Percentiles rank a stretch among this genome's conserved stretches.
These are phyloP conservation scores for Leptarthrus brevirostris DNA, from an alignment of 2,888 invertebrate genomes.

Conservation along the genomic window DNA sequence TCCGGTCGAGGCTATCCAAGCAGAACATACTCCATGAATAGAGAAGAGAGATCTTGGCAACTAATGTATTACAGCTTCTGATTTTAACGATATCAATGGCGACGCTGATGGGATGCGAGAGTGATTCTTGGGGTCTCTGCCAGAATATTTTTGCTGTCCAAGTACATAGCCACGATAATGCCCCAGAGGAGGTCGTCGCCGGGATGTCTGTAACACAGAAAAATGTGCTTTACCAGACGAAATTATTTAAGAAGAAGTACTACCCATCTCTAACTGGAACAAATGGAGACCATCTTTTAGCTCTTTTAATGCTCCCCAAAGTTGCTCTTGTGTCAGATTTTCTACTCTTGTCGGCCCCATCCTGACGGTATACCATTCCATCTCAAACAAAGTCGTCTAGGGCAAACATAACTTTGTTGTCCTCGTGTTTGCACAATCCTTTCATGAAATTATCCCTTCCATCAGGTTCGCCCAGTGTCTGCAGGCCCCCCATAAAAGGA, in stretches of 20 bases:
- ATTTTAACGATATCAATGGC: constrained; percentile 37
- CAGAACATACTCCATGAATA: not conserved
- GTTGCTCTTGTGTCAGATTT: constrained; percentile 32
- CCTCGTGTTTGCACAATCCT: constrained; percentile 47
- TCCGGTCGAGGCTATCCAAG: not conserved
- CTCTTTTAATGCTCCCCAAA: constrained; percentile 24
- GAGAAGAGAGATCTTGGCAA: not conserved
- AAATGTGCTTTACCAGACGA: constrained; percentile 39
- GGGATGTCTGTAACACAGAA: constrained; percentile 32
- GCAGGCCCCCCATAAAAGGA: constrained; percentile 39
- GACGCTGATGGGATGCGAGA: constrained; percentile 25
- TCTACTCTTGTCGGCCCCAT: not conserved
- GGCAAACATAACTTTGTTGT: constrained; percentile 43
- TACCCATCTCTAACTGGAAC: constrained; percentile 42
- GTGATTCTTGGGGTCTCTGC: not conserved
- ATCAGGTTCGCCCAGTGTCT: constrained; percentile 23
- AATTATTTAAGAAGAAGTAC: constrained; percentile 44
- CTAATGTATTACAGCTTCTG: constrained; percentile 32
- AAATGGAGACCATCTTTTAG: constrained; percentile 40
- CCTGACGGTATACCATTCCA: constrained; percentile 4
- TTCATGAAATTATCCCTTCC: constrained; percentile 49
- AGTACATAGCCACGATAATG: not conserved
- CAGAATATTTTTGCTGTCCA: not conserved
- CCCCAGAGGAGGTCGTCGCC: not conserved
- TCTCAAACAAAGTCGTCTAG: constrained; percentile 27